Conservation (phyloP, 2,113 vertebrate species). For the Peromyscus leucopus region DNA sequence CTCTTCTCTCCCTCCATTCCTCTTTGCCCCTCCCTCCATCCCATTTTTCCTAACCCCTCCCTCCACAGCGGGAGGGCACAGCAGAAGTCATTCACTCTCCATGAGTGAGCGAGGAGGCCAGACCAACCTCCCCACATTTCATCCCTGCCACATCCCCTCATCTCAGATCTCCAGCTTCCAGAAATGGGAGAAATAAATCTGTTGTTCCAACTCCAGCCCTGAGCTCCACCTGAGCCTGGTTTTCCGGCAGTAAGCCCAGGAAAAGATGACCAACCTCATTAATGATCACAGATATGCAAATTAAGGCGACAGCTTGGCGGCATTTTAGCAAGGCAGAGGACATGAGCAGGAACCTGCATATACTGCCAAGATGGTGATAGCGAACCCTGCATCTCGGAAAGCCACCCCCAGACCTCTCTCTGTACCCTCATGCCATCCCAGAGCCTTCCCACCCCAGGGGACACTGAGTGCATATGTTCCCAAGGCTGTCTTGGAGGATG, state of each 20-base stretch:
- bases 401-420: background rate
- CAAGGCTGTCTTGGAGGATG: background rate
- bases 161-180: background rate
- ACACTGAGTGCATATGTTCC: accelerated
- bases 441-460: background rate
- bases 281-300: background rate
- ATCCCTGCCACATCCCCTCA: background rate
- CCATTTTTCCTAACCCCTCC: background rate
- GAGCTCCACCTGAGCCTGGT: background rate
- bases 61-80: background rate
- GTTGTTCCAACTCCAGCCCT: background rate
- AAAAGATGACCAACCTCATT: background rate
- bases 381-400: background rate
- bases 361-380: background rate
- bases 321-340: background rate
- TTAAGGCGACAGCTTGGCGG: background rate
- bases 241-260: background rate
- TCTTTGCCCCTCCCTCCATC: background rate
- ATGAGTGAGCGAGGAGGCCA: background rate
- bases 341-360: background rate
- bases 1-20: background rate
- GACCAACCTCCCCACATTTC: background rate
- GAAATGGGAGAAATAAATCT: background rate
- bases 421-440: accelerated
- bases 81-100: background rate